A percentile compares a stretch with the other conserved stretches of the same genome.
phyloP scores from a whole-genome alignment of 2,797 vertebrate species.

The Scolopax rusticola region DNA sequence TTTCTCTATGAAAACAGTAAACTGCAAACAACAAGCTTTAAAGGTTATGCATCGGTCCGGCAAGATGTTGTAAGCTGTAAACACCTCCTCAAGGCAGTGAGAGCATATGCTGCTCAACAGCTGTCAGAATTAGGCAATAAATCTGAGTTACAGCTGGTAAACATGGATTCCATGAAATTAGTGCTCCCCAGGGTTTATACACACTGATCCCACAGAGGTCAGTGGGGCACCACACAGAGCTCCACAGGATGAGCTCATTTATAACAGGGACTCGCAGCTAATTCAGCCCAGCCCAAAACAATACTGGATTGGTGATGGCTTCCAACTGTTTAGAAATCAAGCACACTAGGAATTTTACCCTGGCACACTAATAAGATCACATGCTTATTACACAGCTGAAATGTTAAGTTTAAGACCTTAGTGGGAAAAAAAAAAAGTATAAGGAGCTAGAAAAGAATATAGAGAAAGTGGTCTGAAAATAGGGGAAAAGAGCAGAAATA shows the following conservation, averaged over 20 bases:
- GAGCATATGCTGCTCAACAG: not conserved
- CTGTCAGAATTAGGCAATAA: not conserved
- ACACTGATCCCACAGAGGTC: not conserved
- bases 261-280: accelerated
- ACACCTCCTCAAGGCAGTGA: not conserved
- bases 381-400: not conserved
- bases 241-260: not conserved
- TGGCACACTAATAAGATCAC: not conserved
- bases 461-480: not conserved
- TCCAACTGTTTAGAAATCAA: not conserved
- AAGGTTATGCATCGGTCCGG: not conserved
- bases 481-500: not conserved
- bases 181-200: not conserved
- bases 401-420: not conserved
- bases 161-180: not conserved
- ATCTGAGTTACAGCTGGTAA: not conserved
- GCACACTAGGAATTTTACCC: not conserved
- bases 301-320: not conserved
- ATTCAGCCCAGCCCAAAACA: not conserved
- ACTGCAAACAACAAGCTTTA: not conserved
- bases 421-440: not conserved
- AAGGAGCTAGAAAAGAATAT: not conserved
- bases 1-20: not conserved
- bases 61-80: not conserved
- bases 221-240: not conserved